A percentile compares a stretch with the other conserved stretches of the same genome.
These are phyloP conservation scores for Guaruba guarouba DNA, from an alignment of 2,113 vertebrate genomes.

Conservation along the genomic window DNA sequence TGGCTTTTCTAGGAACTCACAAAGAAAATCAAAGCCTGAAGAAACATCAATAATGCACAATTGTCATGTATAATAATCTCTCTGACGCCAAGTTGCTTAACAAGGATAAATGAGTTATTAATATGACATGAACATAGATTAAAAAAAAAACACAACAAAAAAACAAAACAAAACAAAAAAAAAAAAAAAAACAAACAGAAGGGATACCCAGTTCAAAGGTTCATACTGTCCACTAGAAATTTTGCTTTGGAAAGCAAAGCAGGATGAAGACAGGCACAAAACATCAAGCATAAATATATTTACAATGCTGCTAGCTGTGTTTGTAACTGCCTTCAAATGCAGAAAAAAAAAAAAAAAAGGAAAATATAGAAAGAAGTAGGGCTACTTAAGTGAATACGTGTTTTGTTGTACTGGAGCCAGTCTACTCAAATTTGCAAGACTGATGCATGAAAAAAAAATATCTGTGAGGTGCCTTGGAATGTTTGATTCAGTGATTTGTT, in stretches of 20 bases:
- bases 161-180: not conserved
- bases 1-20: not conserved
- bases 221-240: not conserved
- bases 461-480: not conserved
- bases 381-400: not conserved
- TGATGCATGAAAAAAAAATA: not conserved
- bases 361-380: not conserved
- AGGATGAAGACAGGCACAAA: not conserved
- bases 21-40: not conserved
- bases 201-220: not conserved
- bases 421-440: not conserved
- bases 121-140: not conserved
- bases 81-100: not conserved
- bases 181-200: not conserved
- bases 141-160: not conserved
- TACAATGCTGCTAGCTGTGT: not conserved
- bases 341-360: not conserved
- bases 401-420: not conserved
- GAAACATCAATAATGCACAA: not conserved
- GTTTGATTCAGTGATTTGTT: not conserved
- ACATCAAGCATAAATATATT: not conserved
- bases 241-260: not conserved
- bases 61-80: not conserved
- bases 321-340: not conserved
- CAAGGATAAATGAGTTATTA: not conserved